These are phyloP conservation scores for Cyanocitta stelleri DNA, from an alignment of 2,113 vertebrate species.

Conservation along the genomic window DNA sequence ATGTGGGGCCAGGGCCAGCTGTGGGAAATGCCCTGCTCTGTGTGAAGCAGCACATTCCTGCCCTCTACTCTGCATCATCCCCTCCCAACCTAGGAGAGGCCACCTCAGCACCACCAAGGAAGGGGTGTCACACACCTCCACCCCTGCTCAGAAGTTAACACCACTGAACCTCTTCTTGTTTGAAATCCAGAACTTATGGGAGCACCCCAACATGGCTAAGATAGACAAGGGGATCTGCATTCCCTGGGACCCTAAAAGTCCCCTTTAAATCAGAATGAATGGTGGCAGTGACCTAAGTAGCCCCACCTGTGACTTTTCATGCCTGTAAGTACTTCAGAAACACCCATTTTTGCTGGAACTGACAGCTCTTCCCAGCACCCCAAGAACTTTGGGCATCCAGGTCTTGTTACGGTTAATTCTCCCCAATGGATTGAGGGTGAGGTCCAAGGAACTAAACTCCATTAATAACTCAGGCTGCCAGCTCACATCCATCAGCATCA, in stretches of 20 bases:
- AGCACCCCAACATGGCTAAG: background rate
- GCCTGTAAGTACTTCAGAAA: background rate
- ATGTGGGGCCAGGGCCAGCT: background rate
- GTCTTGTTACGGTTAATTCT: background rate
- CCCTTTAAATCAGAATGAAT: background rate
- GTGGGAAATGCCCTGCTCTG: background rate
- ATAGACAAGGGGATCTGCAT: background rate
- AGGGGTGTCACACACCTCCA: background rate
- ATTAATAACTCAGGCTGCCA: constrained; percentile 53
- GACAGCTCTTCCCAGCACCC: background rate
- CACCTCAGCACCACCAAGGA: background rate
- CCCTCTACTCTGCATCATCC: background rate
- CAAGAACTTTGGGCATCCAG: background rate
- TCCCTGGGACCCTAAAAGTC: background rate
- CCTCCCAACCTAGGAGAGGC: rapidly evolving
- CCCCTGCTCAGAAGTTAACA: background rate
- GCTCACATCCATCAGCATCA: constrained; percentile 63
- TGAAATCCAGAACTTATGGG: background rate
- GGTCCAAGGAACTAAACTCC: constrained; percentile 33
- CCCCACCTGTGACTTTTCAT: background rate
- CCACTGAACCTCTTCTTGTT: background rate
- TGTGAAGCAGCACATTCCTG: background rate
- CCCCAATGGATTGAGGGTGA: background rate
- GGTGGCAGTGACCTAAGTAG: background rate
- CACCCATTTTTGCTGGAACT: background rate